Percentiles rank a stretch among this genome's conserved stretches.
These are phyloP conservation scores for Drosophila fulvimacula DNA, from an alignment of 2,888 invertebrate species.

Conservation along the genomic window DNA sequence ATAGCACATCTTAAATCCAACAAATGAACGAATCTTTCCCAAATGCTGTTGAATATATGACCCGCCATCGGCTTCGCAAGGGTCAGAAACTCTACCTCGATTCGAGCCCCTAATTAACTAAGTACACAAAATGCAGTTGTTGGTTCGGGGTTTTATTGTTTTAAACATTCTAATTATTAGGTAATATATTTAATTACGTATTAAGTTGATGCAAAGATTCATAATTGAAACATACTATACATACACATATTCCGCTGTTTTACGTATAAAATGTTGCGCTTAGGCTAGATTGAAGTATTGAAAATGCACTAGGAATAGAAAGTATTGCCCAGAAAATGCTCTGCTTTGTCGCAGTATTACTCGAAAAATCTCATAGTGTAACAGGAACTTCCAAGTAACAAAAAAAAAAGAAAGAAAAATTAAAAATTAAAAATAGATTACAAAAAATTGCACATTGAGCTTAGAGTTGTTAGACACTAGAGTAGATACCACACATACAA, in stretches of 20 bases:
- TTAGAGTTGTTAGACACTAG: slow-evolving; percentile 24
- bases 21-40: slow-evolving; percentile 56
- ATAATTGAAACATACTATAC: slow-evolving; percentile 54
- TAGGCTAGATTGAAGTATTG: slow-evolving; percentile 20
- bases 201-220: slow-evolving; percentile 64
- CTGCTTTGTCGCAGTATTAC: slow-evolving; percentile 6
- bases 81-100: background rate
- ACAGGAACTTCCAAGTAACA: slow-evolving; percentile 21
- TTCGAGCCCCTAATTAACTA: background rate
- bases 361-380: slow-evolving; percentile 29
- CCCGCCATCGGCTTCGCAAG: slow-evolving; percentile 22
- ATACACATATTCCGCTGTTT: slow-evolving; percentile 17
- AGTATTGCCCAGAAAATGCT: slow-evolving; percentile 15
- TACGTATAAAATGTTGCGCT: slow-evolving; percentile 23
- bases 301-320: slow-evolving; percentile 51
- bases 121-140: slow-evolving; percentile 4
- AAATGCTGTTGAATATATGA: slow-evolving; percentile 18
- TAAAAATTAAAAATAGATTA: background rate
- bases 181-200: slow-evolving; percentile 71
- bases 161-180: slow-evolving; percentile 46
- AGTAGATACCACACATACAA: slow-evolving; percentile 15
- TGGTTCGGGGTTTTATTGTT: slow-evolving; percentile 10
- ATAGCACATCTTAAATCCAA: slow-evolving; percentile 53
- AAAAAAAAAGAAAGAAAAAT: background rate
- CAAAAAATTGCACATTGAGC: slow-evolving; percentile 34